Percentiles rank a stretch among this genome's conserved stretches.
Evolutionary conservation across 2,888 invertebrate species (phyloP).

Genomic region (Muscina levida): DNA sequence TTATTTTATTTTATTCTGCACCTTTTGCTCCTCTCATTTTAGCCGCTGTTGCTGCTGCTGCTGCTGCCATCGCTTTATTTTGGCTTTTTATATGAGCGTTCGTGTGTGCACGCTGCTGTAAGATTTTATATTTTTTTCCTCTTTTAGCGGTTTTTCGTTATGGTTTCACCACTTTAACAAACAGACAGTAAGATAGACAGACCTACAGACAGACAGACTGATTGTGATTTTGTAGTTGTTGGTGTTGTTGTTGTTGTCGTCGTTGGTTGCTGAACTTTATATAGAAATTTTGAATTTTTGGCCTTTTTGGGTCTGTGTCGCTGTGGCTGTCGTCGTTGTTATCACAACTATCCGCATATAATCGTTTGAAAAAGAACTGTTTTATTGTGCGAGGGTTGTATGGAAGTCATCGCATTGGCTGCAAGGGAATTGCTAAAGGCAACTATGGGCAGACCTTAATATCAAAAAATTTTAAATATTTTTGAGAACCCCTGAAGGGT

Average conservation of each 20-base stretch:
- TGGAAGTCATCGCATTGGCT: too few relatives aligned
- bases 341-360: conserved; percentile 19
- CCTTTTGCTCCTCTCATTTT: background rate
- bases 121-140: background rate
- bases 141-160: conserved; percentile 55
- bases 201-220: background rate
- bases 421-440: too few relatives aligned
- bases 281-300: conserved; percentile 3
- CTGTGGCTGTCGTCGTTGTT: background rate
- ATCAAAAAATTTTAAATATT: too few relatives aligned
- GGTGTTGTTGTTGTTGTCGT: background rate
- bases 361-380: conserved; percentile 9
- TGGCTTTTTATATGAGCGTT: background rate
- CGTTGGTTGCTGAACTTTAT: background rate
- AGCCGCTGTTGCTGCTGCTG: background rate
- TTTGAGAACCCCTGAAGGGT: too few relatives aligned
- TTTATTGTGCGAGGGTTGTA: conserved; percentile 2
- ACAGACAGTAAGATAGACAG: background rate
- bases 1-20: conserved; percentile 62
- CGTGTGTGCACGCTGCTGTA: background rate
- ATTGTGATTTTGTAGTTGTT: background rate
- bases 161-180: conserved; percentile 55
- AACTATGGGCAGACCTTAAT: too few relatives aligned
- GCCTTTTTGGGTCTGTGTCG: background rate
- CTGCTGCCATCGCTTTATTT: background rate